Base-by-base conservation (phyloP, 2,797 vertebrate genomes). In the Coregonus sp. region DNA sequence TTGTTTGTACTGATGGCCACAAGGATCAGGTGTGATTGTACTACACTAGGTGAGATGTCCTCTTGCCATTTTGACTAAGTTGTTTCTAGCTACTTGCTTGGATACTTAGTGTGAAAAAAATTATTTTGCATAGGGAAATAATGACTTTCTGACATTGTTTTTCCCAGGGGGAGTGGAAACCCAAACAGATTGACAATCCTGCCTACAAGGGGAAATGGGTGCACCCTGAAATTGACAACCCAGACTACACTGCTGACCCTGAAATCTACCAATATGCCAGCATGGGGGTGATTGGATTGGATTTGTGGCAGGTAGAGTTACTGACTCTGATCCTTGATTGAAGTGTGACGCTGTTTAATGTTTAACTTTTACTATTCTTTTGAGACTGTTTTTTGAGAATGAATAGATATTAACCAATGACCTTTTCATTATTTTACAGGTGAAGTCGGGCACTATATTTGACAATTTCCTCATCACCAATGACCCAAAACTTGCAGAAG, bases 361-460 rank as follows among this genome's bases (percentile, higher is more conserved):
- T n/a, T 40, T 40, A 35, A 37, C 37, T n/a, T 61, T 61, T 1
- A 61, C 20, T 37, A 69, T 9, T 47, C 40, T 47, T 11, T 47
- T 47, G 40, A 37, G 35, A 37, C 35, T 4, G 4, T 35, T 35
- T 35, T 35, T 35, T 35, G 35, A 40, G 37, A 40, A 40, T 40
- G 40, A 40, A 9, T 40, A 2, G 7, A 40, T 40, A 9, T 16
- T 3, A 31, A 54, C 7, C 18, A 31, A 9, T 35, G 29, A 56
- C 25, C 6, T 40, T 69, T 61, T 47, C 14, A 35, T 29, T 74
- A 1, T 29, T 35, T 51, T 89, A 77, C 70, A 96, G 94, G 94
- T 96, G 40, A 96, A 95, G 83, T 96, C 94, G 74, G 95, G 95
- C 25, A 96, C 94, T 1, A 95, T 97, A 81, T 97, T 96, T 87